phyloP scores from a whole-genome alignment of 2,797 vertebrate species.

The Myripristis jacobus region DNA sequence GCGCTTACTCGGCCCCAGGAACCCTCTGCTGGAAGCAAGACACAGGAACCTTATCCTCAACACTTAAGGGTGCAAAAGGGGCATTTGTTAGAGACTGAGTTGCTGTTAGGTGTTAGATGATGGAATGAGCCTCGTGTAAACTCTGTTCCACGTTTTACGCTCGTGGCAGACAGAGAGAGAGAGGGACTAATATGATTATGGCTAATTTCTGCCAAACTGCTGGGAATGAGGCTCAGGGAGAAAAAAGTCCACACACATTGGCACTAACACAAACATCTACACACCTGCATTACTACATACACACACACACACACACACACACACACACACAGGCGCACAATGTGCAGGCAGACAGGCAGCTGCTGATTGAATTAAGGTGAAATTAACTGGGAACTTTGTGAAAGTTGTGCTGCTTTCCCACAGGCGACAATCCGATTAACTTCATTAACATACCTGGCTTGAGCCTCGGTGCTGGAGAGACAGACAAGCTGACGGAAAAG shows the following conservation, averaged over 20 bases:
- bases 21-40: no score
- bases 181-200: conserved; percentile 68
- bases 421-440: conserved; percentile 67
- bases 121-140: conserved; percentile 51
- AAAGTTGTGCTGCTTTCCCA: conserved; percentile 53
- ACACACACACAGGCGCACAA: conserved; percentile 3
- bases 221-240: conserved; percentile 53
- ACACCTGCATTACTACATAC: background rate
- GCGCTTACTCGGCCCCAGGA: no score
- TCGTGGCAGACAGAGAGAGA: conserved; percentile 36
- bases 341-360: conserved; percentile 20
- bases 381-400: conserved; percentile 63
- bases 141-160: conserved; percentile 56
- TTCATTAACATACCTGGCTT: conserved; percentile 72
- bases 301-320: conserved; percentile 13
- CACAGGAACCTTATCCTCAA: no score
- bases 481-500: conserved; percentile 41
- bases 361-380: conserved; percentile 65
- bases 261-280: conserved; percentile 11
- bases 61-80: no score
- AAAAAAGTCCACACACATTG: conserved; percentile 25
- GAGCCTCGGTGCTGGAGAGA: conserved; percentile 31
- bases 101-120: conserved; percentile 45
- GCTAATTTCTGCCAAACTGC: conserved; percentile 68
- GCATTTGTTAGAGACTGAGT: conserved; percentile 25